Percentiles rank a stretch among this genome's conserved stretches.
Evolutionary conservation across 2,888 invertebrate genomes (phyloP).

Genomic region (Drosophila barbarae): DNA sequence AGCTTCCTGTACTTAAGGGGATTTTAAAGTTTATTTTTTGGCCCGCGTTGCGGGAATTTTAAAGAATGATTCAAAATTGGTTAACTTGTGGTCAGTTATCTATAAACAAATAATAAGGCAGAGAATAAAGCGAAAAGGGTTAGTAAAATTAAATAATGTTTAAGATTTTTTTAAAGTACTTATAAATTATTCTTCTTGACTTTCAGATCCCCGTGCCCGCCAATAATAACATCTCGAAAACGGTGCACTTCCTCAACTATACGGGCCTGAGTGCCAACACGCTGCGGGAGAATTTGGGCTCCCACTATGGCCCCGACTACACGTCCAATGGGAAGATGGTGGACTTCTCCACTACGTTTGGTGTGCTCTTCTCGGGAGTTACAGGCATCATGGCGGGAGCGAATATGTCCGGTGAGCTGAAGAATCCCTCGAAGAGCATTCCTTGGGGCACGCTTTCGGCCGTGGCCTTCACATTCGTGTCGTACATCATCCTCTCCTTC

Average conservation of each 20-base stretch:
- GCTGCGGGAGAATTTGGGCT: slow-evolving; percentile 88
- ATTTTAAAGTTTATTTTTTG: neutral
- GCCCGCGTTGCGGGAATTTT: neutral
- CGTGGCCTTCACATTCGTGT: slow-evolving; percentile 90
- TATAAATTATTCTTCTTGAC: neutral
- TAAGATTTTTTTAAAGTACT: neutral
- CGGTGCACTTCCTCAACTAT: slow-evolving; percentile 82
- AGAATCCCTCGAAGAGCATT: slow-evolving; percentile 94
- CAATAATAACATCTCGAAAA: slow-evolving; percentile 84
- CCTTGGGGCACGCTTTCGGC: slow-evolving; percentile 96
- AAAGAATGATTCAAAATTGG: neutral
- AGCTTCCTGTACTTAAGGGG: neutral
- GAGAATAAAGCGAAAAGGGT: slow-evolving; percentile 3
- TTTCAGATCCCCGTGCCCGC: slow-evolving; percentile 87
- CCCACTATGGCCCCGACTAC: slow-evolving; percentile 88
- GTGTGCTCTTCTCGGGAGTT: slow-evolving; percentile 98
- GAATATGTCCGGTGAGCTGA: slow-evolving; percentile 98
- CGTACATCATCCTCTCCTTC: slow-evolving; percentile 90
- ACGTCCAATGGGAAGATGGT: slow-evolving; percentile 85
- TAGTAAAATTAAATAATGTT: neutral
- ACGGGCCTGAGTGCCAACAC: slow-evolving; percentile 89
- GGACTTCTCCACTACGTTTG: slow-evolving; percentile 96
- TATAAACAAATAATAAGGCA: neutral
- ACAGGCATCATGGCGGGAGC: slow-evolving; percentile 99
- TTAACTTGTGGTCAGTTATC: neutral